Evolutionary conservation across 1,140 invertebrate species (phyloP).

Genomic region (Drosophila carrolli): DNA sequence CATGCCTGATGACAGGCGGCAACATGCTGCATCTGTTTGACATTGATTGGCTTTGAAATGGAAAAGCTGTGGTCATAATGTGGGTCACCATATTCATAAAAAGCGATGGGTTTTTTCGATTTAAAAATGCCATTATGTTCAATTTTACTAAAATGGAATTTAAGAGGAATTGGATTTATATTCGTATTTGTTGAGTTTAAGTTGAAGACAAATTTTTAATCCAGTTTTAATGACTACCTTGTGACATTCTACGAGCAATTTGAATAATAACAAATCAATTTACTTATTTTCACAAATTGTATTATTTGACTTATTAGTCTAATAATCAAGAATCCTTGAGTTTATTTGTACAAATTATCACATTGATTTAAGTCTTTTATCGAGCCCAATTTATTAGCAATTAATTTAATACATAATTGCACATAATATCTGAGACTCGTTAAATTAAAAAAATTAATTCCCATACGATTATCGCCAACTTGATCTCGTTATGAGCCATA

Average conservation of each 20-base stretch:
- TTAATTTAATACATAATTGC: not conserved
- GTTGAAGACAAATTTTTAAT: too few species aligned
- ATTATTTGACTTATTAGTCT: too few species aligned
- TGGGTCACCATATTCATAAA: constrained; percentile 2
- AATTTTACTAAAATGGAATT: too few species aligned
- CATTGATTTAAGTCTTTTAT: not conserved
- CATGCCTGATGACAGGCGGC: constrained; percentile 32
- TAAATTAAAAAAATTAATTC: constrained; percentile 17
- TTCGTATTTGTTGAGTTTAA: too few species aligned
- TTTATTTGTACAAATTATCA: too few species aligned
- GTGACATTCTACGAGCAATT: too few species aligned
- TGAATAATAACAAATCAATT: too few species aligned
- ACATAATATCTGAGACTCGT: not conserved
- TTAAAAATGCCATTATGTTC: not conserved
- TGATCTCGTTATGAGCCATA: constrained; percentile 53
- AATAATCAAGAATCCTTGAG: too few species aligned
- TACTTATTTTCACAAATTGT: too few species aligned
- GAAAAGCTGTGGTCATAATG: not conserved
- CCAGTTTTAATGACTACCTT: too few species aligned
- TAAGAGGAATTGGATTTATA: too few species aligned
- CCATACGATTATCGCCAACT: constrained; percentile 20
- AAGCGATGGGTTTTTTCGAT: not conserved
- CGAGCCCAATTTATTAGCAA: not conserved
- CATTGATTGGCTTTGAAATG: constrained; percentile 34
- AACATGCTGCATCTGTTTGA: constrained; percentile 26